A percentile compares a stretch with the other conserved stretches of the same genome.
phyloP scores from a whole-genome alignment of 2,888 invertebrate genomes.

The Thecophora atra region DNA sequence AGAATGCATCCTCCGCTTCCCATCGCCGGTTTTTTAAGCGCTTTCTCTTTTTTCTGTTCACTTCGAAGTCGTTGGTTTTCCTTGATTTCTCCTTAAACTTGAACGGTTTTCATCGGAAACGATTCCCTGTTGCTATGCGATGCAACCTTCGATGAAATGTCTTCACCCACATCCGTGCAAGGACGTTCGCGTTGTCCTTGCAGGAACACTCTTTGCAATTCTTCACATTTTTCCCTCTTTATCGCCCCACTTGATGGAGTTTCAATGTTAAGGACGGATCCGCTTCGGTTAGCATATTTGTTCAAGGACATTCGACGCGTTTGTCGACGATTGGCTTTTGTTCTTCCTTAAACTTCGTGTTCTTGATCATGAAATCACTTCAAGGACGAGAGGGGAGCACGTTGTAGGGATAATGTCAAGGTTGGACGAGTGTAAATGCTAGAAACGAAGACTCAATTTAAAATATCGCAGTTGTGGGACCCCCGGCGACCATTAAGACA shows the following conservation, averaged over 20 bases:
- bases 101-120: constrained; percentile 3
- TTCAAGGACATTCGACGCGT: constrained; percentile 36
- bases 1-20: too few relatives aligned
- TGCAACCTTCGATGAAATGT: constrained; percentile 13
- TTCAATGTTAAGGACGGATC: constrained; percentile 25
- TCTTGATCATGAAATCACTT: constrained; percentile 42
- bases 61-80: not conserved
- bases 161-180: not conserved
- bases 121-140: constrained; percentile 31
- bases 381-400: constrained; percentile 7
- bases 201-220: not conserved
- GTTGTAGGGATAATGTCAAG: constrained; percentile 34
- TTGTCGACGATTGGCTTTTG: constrained; percentile 32
- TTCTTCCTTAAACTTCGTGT: constrained; percentile 35
- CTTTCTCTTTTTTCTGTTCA: not conserved
- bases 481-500: not conserved
- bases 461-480: too few relatives aligned
- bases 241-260: not conserved
- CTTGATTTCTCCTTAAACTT: constrained; percentile 34
- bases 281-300: constrained; percentile 21
- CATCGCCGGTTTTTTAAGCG: too few relatives aligned
- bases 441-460: too few relatives aligned
- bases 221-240: not conserved
- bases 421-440: not conserved
- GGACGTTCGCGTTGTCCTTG: constrained; percentile 22